These are phyloP conservation scores for Pangasianodon hypophthalmus DNA, from an alignment of 2,113 vertebrate species.

Conservation along the genomic window DNA sequence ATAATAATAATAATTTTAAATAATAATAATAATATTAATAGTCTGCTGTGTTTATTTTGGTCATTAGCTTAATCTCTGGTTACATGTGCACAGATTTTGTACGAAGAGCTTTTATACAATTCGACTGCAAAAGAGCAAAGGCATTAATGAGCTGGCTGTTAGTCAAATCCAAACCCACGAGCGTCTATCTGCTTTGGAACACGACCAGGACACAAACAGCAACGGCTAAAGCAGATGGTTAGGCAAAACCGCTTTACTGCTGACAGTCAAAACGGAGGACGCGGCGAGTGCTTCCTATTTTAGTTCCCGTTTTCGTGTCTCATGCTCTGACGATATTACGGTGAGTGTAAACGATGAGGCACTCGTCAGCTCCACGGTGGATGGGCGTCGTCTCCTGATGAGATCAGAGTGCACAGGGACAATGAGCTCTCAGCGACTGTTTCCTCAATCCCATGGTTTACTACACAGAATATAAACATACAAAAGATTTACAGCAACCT, in stretches of 20 bases:
- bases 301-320: neutral
- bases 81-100: neutral
- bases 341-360: neutral
- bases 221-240: neutral
- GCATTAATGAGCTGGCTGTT: neutral
- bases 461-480: neutral
- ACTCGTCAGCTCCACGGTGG: too few species aligned
- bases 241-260: neutral
- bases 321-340: too few species aligned
- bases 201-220: neutral
- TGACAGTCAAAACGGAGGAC: neutral
- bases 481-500: neutral
- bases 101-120: neutral
- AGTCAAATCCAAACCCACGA: neutral
- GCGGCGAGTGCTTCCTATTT: neutral
- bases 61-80: neutral
- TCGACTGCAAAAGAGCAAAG: neutral
- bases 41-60: neutral
- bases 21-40: too few species aligned
- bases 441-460: neutral
- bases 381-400: neutral
- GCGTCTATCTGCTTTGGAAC: neutral
- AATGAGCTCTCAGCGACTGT: too few species aligned
- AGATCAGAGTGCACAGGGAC: neutral
- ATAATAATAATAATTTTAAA: too few species aligned